Evolutionary conservation across 2,113 vertebrate genomes (phyloP), one percentile per base, ranked within the genome.

Genomic region (Geothlypis trichas): DNA sequence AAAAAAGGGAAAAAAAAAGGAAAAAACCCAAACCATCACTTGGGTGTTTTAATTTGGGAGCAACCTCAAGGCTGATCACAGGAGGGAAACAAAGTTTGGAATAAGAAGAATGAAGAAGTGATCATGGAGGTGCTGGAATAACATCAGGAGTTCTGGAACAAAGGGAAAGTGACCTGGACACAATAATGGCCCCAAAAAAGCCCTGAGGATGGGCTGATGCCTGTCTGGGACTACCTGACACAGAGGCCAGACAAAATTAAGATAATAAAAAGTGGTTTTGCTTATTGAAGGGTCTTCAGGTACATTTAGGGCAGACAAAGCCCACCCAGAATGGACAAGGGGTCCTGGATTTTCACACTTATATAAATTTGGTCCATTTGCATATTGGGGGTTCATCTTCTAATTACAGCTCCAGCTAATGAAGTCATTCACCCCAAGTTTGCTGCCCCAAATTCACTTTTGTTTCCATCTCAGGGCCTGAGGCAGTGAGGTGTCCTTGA

Each of bases 91-190:
- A 91, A 95, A 96, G 37, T 15, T 22, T 1, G 20, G 75, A 92
- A 90, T 86, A 72, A 83, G 68, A 44, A 81, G 90, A 55, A 44
- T 15, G 26, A 37, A 63, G 72, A 94, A 54, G n/a, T 2, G 23
- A 59, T 17, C 19, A 15, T 7, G 42, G 84, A 91, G 33, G 73
- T 42, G 67, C 95, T 97, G 97, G 94, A 86, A 79, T 52, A 51
- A 27, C 42, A 54, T 92, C 96, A 96, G 85, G 55, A 75, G 66
- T 59, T 19, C 78, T 49, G 92, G 77, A 87, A 92, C 84, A 66
- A 86, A 51, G 54, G 54, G 30, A 33, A 55, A 55, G 18, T 18
- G 54, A 81, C 73, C 47, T 41, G 77, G 42, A 75, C 75, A 23
- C 47, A 65, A 55, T 54, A 89, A 92, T 57, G 84, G 89, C 95